Percentiles rank a stretch among this genome's conserved stretches.
Evolutionary conservation across 2,113 vertebrate genomes (phyloP).

Genomic region (Mirounga angustirostris): DNA sequence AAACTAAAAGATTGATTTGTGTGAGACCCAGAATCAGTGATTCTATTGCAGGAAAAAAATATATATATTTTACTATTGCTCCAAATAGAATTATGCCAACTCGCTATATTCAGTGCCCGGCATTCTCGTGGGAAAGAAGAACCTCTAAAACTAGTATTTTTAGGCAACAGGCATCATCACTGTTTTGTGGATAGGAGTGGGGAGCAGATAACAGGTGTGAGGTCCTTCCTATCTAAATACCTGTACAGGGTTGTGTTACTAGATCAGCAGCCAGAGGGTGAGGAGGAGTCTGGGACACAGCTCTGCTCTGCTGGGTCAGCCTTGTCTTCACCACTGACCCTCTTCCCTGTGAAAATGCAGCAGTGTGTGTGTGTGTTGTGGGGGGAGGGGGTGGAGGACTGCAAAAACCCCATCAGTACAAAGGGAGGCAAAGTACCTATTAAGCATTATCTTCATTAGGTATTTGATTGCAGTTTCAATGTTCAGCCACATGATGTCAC

Average conservation of each 20-base stretch:
- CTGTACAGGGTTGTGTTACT: background rate
- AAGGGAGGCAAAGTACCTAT: background rate
- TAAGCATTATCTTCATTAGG: background rate
- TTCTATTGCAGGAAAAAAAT: constrained; percentile 13
- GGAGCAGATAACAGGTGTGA: background rate
- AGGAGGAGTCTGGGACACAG: background rate
- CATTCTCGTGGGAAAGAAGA: constrained; percentile 5
- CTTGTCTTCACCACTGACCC: background rate
- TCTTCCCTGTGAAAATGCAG: background rate
- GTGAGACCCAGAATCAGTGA: background rate
- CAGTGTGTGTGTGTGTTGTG: background rate
- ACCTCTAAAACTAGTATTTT: background rate
- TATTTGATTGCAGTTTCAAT: constrained; percentile 78
- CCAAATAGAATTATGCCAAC: constrained; percentile 14
- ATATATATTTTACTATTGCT: background rate
- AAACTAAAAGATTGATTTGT: background rate
- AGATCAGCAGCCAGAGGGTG: background rate
- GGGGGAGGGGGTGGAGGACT: background rate
- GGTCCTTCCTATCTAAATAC: background rate
- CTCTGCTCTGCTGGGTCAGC: background rate
- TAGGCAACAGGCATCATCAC: background rate
- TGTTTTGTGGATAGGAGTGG: background rate
- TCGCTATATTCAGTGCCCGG: background rate
- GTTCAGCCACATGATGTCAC: constrained; percentile 91
- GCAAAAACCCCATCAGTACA: background rate